Evolutionary conservation across 2,797 vertebrate genomes (phyloP).

Genomic region (Neostethus bicornis): DNA sequence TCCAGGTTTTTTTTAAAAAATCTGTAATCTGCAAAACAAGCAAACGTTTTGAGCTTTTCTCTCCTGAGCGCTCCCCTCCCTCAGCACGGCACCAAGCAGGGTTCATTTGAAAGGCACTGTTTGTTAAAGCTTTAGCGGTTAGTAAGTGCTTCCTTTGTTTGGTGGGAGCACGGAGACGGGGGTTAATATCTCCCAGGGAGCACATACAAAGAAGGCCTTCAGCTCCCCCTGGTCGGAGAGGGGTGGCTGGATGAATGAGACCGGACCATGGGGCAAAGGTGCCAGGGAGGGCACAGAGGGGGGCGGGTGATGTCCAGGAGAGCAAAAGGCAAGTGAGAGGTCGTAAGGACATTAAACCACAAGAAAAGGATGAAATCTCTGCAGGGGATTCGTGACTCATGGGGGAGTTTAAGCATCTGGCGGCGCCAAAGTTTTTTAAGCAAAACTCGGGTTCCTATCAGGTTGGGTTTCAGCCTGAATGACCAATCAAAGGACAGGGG

Average conservation of each 20-base stretch:
- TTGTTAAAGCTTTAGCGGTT: slow-evolving; percentile 83
- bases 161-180: slow-evolving; percentile 67
- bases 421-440: slow-evolving; percentile 3
- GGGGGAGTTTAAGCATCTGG: background rate
- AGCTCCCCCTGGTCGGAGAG: slow-evolving; percentile 75
- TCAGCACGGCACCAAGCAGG: slow-evolving; percentile 66
- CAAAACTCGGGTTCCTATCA: slow-evolving; percentile 22
- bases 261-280: slow-evolving; percentile 75
- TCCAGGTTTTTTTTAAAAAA: slow-evolving; percentile 61
- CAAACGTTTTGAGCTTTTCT: slow-evolving; percentile 69
- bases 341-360: slow-evolving; percentile 28
- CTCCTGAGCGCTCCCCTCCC: slow-evolving; percentile 55
- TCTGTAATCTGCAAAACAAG: slow-evolving; percentile 73
- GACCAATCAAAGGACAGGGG: background rate
- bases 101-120: slow-evolving; percentile 80
- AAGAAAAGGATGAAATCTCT: slow-evolving; percentile 5
- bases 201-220: slow-evolving; percentile 80
- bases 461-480: background rate
- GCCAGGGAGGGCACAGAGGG: slow-evolving; percentile 69
- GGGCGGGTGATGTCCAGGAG: slow-evolving; percentile 57
- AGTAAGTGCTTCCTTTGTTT: slow-evolving; percentile 84
- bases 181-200: slow-evolving; percentile 82
- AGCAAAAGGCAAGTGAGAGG: slow-evolving; percentile 58
- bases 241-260: slow-evolving; percentile 74
- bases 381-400: slow-evolving; percentile 2